Conservation (phyloP, 2,797 vertebrate species). For the Pipistrellus kuhlii region DNA sequence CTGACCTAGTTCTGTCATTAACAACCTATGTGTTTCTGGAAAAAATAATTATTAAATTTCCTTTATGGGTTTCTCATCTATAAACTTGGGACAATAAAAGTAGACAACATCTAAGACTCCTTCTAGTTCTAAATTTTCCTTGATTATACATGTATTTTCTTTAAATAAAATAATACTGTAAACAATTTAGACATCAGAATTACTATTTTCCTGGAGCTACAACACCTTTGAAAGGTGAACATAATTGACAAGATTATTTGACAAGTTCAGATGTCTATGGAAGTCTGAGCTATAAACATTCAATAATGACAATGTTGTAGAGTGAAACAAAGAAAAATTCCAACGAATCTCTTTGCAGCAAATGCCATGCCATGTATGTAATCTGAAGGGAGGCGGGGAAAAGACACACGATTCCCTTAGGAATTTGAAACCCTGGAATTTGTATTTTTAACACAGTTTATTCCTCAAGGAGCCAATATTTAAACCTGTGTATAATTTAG, state of each 20-base stretch:
- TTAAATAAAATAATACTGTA: background rate
- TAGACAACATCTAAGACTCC: background rate
- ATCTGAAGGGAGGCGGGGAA: conserved; percentile 13
- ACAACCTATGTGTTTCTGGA: background rate
- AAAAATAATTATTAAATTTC: background rate
- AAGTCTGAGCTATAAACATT: conserved; percentile 53
- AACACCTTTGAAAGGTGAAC: conserved; percentile 54
- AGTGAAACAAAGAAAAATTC: conserved; percentile 71
- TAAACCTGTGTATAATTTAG: conserved; percentile 76
- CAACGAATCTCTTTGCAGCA: conserved; percentile 64
- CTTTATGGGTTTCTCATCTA: background rate
- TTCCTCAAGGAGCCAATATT: conserved; percentile 60
- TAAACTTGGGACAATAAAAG: background rate
- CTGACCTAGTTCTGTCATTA: background rate
- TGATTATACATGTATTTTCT: background rate
- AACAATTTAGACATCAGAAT: conserved; percentile 48
- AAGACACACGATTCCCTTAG: conserved; percentile 45
- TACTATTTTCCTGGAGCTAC: conserved; percentile 52
- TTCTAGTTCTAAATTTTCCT: background rate
- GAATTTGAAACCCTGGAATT: conserved; percentile 67
- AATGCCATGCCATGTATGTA: conserved; percentile 72
- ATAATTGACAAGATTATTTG: conserved; percentile 58
- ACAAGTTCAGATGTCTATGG: conserved; percentile 61
- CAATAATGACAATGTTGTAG: conserved; percentile 48
- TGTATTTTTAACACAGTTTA: conserved; percentile 73